These are phyloP conservation scores for Sciurus niger DNA, from an alignment of 2,113 vertebrate genomes.

Conservation along the genomic window DNA sequence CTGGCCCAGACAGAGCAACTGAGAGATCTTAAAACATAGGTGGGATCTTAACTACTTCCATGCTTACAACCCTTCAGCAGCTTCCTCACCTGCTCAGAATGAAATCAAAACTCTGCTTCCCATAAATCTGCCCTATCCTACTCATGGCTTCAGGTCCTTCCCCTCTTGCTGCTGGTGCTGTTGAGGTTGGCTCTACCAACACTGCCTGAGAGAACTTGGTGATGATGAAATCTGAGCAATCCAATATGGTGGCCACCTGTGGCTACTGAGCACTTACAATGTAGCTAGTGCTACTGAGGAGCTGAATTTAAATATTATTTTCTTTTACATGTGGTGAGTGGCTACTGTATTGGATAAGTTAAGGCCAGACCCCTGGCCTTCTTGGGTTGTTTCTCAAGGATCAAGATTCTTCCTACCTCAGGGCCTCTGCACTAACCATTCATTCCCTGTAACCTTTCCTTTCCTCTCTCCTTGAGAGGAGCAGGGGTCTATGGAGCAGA, in stretches of 20 bases:
- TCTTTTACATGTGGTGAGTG: not conserved
- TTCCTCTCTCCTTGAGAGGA: not conserved
- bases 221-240: not conserved
- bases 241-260: not conserved
- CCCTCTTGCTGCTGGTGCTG: not conserved
- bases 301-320: slow-evolving; percentile 15
- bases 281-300: not conserved
- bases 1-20: not conserved
- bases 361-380: not conserved
- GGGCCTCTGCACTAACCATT: not conserved
- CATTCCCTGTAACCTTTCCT: not conserved
- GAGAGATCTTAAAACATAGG: not conserved
- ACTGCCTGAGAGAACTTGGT: not conserved
- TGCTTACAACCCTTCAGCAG: not conserved
- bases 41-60: not conserved
- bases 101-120: not conserved
- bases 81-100: not conserved
- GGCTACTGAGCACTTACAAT: not conserved
- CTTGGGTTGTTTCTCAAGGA: not conserved
- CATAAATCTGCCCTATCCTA: not conserved
- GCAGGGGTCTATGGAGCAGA: not conserved
- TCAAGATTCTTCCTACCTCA: no score
- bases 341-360: not conserved
- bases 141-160: not conserved
- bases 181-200: not conserved